Percentiles rank a stretch among this genome's conserved stretches.
Evolutionary conservation across 2,888 invertebrate species (phyloP).

Genomic region (Macrosoma leucophasiata): DNA sequence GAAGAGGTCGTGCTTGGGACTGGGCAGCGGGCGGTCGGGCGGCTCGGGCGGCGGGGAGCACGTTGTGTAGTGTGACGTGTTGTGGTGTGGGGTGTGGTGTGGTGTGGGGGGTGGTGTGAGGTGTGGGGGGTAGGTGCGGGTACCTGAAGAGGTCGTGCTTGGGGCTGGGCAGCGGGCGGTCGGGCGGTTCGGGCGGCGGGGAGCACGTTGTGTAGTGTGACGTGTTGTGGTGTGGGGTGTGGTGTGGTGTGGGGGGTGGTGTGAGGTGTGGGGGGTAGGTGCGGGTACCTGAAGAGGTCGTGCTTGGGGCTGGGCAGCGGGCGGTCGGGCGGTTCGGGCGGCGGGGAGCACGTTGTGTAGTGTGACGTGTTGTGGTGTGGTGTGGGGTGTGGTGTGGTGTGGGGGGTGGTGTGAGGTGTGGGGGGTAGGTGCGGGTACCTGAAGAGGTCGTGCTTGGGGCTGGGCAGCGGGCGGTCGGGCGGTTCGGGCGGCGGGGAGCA

Average conservation of each 20-base stretch:
- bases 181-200: conserved; percentile 46
- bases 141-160: conserved; percentile 50
- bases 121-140: too few species aligned
- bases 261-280: too few species aligned
- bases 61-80: too few species aligned
- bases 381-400: neutral
- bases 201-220: conserved; percentile 30
- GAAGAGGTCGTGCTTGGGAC: conserved; percentile 50
- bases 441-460: conserved; percentile 50
- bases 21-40: conserved; percentile 50
- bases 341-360: conserved; percentile 32
- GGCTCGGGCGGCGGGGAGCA: conserved; percentile 42
- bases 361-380: too few species aligned
- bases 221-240: too few species aligned
- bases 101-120: too few species aligned
- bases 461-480: conserved; percentile 50
- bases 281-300: conserved; percentile 48
- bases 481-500: conserved; percentile 42
- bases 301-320: conserved; percentile 55
- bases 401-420: neutral
- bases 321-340: conserved; percentile 48
- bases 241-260: too few species aligned
- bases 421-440: conserved; percentile 35
- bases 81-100: too few species aligned
- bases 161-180: conserved; percentile 53